Evolutionary conservation across 2,113 vertebrate species (phyloP).

Genomic region (Tachuris rubrigastra): DNA sequence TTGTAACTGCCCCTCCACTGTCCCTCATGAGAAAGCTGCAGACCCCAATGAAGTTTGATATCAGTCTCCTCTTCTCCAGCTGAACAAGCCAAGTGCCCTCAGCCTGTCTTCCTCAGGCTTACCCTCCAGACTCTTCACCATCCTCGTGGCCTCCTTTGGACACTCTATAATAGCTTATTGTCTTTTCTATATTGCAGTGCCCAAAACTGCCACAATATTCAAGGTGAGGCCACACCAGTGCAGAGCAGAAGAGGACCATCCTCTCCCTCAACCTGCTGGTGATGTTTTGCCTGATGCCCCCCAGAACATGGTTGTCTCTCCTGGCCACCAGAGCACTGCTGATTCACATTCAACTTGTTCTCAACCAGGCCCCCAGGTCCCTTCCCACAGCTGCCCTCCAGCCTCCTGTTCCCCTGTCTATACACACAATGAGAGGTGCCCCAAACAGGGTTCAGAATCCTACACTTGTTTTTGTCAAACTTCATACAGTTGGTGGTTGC

Average conservation of each 20-base stretch:
- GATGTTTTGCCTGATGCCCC: not conserved
- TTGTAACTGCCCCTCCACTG: not conserved
- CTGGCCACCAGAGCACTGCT: not conserved
- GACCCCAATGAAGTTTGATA: not conserved
- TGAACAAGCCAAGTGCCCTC: not conserved
- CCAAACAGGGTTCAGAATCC: not conserved
- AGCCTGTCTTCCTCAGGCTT: not conserved
- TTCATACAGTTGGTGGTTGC: not conserved
- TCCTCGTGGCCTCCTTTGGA: not conserved
- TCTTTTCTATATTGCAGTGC: not conserved
- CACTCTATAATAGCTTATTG: not conserved
- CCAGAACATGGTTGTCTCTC: not conserved
- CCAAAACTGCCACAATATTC: not conserved
- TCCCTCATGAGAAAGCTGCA: not conserved
- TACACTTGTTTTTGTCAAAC: too few species aligned
- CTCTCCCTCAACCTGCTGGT: too few species aligned
- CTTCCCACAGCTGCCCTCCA: not conserved
- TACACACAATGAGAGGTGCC: not conserved
- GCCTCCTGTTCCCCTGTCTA: not conserved
- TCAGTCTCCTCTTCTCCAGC: not conserved
- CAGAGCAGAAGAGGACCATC: not conserved
- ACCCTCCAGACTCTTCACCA: too few species aligned
- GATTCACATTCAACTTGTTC: not conserved
- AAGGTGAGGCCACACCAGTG: not conserved
- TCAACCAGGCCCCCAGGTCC: not conserved